Evolutionary conservation across 1,140 invertebrate species (phyloP).

Genomic region (Eueides isabella): DNA sequence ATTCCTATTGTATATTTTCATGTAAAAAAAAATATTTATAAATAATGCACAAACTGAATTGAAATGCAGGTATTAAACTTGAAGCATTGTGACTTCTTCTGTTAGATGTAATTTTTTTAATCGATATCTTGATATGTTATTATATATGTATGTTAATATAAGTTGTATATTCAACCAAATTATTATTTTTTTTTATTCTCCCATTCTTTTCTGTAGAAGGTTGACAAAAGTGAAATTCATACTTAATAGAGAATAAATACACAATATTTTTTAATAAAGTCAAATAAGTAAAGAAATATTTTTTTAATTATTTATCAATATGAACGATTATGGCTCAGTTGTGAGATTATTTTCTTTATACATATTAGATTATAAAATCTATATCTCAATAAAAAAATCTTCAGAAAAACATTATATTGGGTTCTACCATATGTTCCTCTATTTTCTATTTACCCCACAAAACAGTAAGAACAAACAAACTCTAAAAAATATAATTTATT

Average conservation of each 20-base stretch:
- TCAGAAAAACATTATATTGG: no score
- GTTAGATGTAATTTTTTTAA: neutral
- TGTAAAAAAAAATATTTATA: neutral
- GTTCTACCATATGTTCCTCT: no score
- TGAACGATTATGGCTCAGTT: no score
- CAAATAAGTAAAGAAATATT: no score
- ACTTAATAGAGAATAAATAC: no score
- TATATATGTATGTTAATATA: constrained; percentile 1
- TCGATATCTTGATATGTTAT: neutral
- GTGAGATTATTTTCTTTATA: no score
- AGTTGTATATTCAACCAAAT: neutral
- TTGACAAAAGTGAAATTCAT: no score
- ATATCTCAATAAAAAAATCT: no score
- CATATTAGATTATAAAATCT: no score
- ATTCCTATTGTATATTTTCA: neutral
- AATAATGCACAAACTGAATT: neutral
- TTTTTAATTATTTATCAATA: no score
- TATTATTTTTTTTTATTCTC: neutral
- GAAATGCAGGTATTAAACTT: neutral
- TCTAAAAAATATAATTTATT: constrained; percentile 31
- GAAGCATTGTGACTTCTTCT: neutral
- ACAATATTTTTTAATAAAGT: no score
- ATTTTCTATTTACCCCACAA: no score
- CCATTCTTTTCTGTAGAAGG: neutral
- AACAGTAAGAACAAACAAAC: neutral